phyloP scores from a whole-genome alignment of 2,797 vertebrate species.

The Podarcis siculus region DNA sequence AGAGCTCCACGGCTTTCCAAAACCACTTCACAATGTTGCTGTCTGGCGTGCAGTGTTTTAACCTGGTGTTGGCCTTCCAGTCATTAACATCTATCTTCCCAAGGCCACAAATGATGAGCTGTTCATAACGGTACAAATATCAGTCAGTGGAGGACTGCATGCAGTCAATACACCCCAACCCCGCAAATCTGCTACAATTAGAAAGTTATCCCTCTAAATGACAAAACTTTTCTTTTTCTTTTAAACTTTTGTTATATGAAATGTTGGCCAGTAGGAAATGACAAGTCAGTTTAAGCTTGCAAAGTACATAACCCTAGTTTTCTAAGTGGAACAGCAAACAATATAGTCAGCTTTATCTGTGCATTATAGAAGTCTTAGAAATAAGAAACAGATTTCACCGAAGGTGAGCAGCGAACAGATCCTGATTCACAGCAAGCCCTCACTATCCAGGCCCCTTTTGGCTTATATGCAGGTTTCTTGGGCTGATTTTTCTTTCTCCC shows the following conservation, averaged over 20 bases:
- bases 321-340: constrained; percentile 1
- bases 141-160: not conserved
- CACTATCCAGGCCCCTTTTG: not conserved
- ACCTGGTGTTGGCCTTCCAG: constrained; percentile 96
- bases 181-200: not conserved
- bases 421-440: not conserved
- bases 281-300: not conserved
- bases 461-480: not conserved
- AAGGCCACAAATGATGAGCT: constrained; percentile 97
- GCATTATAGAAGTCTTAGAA: not conserved
- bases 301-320: not conserved
- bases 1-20: constrained; percentile 97
- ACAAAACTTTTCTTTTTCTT: not conserved
- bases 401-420: not conserved
- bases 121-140: constrained; percentile 26
- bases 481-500: not conserved
- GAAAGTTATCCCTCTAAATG: not conserved
- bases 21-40: constrained; percentile 98
- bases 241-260: not conserved
- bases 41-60: constrained; percentile 97
- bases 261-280: not conserved
- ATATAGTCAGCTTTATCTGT: not conserved
- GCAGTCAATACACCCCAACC: accelerated
- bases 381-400: not conserved
- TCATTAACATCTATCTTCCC: constrained; percentile 97